These are phyloP conservation scores for Coendou prehensilis DNA, from an alignment of 2,797 vertebrate species.

Conservation along the genomic window DNA sequence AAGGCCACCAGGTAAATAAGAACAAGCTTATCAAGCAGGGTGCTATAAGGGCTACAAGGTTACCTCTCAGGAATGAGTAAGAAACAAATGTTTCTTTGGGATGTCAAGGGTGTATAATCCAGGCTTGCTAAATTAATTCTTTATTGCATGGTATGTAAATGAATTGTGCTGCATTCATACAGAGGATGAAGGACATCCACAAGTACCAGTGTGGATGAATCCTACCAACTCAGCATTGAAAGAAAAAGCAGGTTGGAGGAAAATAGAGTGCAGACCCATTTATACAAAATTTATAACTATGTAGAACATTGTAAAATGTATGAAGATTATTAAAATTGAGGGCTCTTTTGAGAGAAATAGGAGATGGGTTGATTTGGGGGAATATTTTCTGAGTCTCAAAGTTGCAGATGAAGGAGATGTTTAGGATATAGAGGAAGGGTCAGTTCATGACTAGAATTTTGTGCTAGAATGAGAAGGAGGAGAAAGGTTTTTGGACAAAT, in stretches of 20 bases:
- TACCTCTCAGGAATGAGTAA: not conserved
- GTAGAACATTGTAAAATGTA: not conserved
- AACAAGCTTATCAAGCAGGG: not conserved
- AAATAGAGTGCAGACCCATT: not conserved
- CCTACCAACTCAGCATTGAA: not conserved
- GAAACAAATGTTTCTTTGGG: not conserved
- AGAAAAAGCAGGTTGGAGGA: not conserved
- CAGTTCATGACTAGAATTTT: not conserved
- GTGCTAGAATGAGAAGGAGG: not conserved
- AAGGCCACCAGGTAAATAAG: not conserved
- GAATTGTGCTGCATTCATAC: not conserved
- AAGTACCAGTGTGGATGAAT: slow-evolving; percentile 16
- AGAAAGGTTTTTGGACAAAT: not conserved
- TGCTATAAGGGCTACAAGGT: not conserved
- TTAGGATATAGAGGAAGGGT: not conserved
- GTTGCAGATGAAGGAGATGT: not conserved
- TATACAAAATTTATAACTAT: not conserved
- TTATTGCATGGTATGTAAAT: not conserved
- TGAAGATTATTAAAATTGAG: not conserved
- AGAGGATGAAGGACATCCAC: not conserved
- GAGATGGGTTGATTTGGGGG: not conserved
- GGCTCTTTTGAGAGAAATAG: not conserved
- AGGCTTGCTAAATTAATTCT: not conserved
- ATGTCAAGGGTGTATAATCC: not conserved
- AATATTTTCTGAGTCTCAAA: not conserved